These are phyloP conservation scores for Diarsia mendica DNA, from an alignment of 2,888 invertebrate species.

Conservation along the genomic window DNA sequence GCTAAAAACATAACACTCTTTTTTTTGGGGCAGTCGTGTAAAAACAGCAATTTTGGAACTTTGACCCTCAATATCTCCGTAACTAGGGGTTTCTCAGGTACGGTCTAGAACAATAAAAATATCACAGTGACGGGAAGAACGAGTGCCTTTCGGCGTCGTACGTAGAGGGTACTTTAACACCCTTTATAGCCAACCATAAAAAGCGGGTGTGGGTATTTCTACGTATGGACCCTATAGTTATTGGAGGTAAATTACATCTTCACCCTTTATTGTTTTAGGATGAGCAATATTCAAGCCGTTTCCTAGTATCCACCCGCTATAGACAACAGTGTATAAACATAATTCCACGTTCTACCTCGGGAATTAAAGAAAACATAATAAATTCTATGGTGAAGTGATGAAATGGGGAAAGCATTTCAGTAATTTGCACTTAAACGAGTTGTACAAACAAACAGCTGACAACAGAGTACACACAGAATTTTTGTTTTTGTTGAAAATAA, in stretches of 20 bases:
- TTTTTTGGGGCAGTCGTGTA: too few species aligned
- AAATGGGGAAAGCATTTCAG: constrained; percentile 25
- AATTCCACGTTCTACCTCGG: neutral
- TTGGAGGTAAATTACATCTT: neutral
- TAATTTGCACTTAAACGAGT: constrained; percentile 19
- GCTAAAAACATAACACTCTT: too few species aligned
- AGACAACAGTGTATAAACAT: neutral
- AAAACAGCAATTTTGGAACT: too few species aligned
- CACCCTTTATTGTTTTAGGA: constrained; percentile 1
- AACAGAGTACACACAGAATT: constrained; percentile 9
- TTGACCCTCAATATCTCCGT: too few species aligned
- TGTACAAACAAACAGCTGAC: constrained; percentile 17
- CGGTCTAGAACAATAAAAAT: too few species aligned
- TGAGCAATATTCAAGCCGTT: neutral
- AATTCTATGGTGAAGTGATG: neutral
- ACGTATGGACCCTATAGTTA: neutral
- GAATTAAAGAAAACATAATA: constrained; percentile 5
- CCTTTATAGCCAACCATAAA: too few species aligned
- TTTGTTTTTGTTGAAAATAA: neutral
- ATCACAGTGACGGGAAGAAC: too few species aligned
- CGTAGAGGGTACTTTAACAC: too few species aligned
- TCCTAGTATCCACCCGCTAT: neutral
- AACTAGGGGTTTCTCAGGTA: too few species aligned
- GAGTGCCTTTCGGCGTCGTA: too few species aligned
- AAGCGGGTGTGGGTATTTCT: neutral